These are phyloP conservation scores for Cercocebus atys DNA, from an alignment of 2,113 vertebrate species.

Conservation along the genomic window DNA sequence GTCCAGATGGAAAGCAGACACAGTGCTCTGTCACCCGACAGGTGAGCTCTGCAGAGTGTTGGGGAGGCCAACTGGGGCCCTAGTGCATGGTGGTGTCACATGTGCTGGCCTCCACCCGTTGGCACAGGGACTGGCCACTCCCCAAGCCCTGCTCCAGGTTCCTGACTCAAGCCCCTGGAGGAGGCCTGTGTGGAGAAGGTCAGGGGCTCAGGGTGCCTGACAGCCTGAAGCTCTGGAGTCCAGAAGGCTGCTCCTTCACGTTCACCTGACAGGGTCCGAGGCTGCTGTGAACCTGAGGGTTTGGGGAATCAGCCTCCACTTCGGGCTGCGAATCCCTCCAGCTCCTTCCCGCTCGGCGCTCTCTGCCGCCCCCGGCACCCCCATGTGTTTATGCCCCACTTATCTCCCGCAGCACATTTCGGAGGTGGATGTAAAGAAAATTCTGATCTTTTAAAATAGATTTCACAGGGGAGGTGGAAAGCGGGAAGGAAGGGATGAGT, in stretches of 20 bases:
- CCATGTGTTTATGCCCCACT: neutral
- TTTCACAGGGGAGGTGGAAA: neutral
- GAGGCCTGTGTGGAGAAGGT: rapidly evolving
- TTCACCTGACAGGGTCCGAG: rapidly evolving
- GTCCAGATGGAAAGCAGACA: rapidly evolving
- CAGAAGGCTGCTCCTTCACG: rapidly evolving
- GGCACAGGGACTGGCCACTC: rapidly evolving
- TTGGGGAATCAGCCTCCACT: rapidly evolving
- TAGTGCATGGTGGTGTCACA: rapidly evolving
- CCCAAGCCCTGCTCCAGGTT: rapidly evolving
- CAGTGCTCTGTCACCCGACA: rapidly evolving
- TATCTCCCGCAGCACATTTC: neutral
- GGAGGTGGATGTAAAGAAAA: slow-evolving; percentile 48
- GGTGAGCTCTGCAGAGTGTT: neutral
- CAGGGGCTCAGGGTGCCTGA: no score
- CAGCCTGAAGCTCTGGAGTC: neutral
- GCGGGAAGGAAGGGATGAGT: neutral
- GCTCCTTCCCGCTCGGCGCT: rapidly evolving
- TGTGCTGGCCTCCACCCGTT: rapidly evolving
- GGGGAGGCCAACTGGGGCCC: neutral
- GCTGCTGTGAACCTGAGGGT: neutral
- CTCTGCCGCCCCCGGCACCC: neutral
- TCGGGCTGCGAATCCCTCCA: rapidly evolving
- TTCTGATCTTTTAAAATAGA: slow-evolving; percentile 64
- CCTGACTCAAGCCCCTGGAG: rapidly evolving